Evolutionary conservation across 1,140 invertebrate species (phyloP).

Genomic region (Panonychus citri): DNA sequence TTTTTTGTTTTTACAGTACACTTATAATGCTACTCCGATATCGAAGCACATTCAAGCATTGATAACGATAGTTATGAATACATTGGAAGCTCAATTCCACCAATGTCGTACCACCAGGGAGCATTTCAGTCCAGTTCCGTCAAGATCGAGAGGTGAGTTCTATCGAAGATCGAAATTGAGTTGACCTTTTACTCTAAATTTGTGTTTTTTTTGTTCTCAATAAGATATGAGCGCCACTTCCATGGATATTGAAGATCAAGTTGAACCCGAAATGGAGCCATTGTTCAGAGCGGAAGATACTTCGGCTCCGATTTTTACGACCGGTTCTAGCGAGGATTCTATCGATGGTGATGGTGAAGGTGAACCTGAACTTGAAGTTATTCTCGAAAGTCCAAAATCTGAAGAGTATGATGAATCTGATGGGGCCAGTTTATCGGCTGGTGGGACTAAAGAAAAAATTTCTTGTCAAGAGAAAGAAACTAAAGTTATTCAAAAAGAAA

Average conservation of each 20-base stretch:
- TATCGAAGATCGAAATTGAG: slow-evolving; percentile 6
- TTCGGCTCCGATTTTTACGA: slow-evolving; percentile 17
- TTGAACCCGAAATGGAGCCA: neutral
- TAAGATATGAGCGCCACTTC: slow-evolving; percentile 15
- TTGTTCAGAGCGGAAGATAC: neutral
- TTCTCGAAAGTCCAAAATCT: slow-evolving; percentile 46
- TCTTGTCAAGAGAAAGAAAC: slow-evolving; percentile 7
- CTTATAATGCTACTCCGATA: slow-evolving; percentile 57
- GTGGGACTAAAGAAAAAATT: neutral
- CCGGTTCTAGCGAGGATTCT: slow-evolving; percentile 5
- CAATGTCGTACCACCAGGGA: slow-evolving; percentile 53
- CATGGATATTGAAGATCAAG: slow-evolving; percentile 22
- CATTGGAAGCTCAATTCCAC: slow-evolving; percentile 69
- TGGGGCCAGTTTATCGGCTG: neutral
- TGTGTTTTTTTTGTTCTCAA: neutral
- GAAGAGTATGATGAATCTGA: neutral
- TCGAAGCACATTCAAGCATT: slow-evolving; percentile 52
- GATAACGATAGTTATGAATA: slow-evolving; percentile 77
- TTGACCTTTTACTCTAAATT: neutral
- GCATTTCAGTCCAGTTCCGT: slow-evolving; percentile 34
- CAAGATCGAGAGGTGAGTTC: slow-evolving; percentile 40
- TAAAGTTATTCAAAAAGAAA: slow-evolving; percentile 8
- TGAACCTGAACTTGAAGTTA: slow-evolving; percentile 59
- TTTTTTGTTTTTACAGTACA: slow-evolving; percentile 41
- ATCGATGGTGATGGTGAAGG: slow-evolving; percentile 45